Evolutionary conservation across 2,797 vertebrate genomes (phyloP), one percentile per base, ranked within the genome.

Genomic region (Danionella dracula): DNA sequence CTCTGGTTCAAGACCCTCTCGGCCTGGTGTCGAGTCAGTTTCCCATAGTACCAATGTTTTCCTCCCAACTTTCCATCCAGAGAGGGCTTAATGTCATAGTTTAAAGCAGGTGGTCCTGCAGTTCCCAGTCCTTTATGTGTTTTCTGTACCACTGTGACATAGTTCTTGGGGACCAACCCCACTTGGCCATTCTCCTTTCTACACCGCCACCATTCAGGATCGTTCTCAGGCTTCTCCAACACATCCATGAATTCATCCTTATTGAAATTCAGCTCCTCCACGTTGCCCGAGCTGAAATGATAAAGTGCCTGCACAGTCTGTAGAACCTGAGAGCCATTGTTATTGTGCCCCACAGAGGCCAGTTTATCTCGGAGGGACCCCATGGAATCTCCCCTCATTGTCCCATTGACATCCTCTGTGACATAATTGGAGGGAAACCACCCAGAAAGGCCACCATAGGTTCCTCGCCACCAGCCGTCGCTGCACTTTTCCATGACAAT

Each of bases 391-490:
- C 89, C 81, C 13, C 89, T 85, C 0, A 90, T 87, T 19, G 87
- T 90, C 67, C 90, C 90, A 1, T 93, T 93, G 15, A 88, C 74
- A 20, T 95, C 93, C 80, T 95, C 93, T 1, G 91, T 93, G 78
- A 95, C 93, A 16, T 95, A 94, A 79, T 95, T 95, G 70, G 93
- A 95, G 12, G 93, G 93, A 48, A 95, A 95, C 93, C 93, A 95
- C 72, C 93, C 93, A 3, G 91, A 88, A 8, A 85, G 90, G 51
- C 92, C 93, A 16, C 66, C 89, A 82, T 93, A 93, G 85, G 91
- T 92, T 50, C 93, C 93, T 5, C 93, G 86, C 93, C 93, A 95
- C 93, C 93, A 95, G 62, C 93, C 93, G 46, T 95, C 93, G 13
- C 92, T 95, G 85, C 93, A 95, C 79, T 94, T 95, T 80, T 95